Percentiles rank a stretch among this genome's conserved stretches.
phyloP scores from a whole-genome alignment of 2,113 vertebrate genomes.

The Emydura subglobosa region DNA sequence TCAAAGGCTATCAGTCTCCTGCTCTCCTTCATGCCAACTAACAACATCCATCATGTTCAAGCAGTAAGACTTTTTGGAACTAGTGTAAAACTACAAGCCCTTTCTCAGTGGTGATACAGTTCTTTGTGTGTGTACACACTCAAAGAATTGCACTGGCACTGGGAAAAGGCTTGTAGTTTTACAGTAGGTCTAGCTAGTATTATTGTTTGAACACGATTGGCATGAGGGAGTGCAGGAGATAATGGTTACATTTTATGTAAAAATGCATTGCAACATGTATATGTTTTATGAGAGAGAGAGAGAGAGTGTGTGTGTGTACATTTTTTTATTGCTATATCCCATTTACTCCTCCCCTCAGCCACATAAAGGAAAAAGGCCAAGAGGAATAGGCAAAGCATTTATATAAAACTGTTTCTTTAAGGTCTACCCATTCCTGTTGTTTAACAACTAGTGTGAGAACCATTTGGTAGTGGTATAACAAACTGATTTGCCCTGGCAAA shows the following conservation, averaged over 20 bases:
- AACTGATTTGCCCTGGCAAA: neutral
- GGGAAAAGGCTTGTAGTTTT: neutral
- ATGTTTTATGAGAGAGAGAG: neutral
- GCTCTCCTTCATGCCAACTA: neutral
- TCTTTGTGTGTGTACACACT: neutral
- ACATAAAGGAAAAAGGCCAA: neutral
- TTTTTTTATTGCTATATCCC: neutral
- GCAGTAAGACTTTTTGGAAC: conserved; percentile 8
- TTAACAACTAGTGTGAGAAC: conserved; percentile 30
- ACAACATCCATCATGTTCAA: conserved; percentile 22
- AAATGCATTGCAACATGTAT: neutral
- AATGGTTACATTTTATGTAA: neutral
- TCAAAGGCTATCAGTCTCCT: neutral
- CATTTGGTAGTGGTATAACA: neutral
- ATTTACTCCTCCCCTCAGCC: conserved; percentile 16
- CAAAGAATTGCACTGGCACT: neutral
- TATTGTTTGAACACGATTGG: neutral
- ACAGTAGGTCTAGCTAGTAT: neutral
- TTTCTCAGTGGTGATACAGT: neutral
- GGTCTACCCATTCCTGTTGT: neutral
- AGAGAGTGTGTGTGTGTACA: too few species aligned
- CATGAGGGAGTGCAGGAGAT: neutral
- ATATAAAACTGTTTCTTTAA: conserved; percentile 21
- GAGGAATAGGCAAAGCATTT: neutral
- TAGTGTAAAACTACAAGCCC: conserved; percentile 31